These are phyloP conservation scores for Chauna torquata DNA, from an alignment of 2,113 vertebrate genomes.

Conservation along the genomic window DNA sequence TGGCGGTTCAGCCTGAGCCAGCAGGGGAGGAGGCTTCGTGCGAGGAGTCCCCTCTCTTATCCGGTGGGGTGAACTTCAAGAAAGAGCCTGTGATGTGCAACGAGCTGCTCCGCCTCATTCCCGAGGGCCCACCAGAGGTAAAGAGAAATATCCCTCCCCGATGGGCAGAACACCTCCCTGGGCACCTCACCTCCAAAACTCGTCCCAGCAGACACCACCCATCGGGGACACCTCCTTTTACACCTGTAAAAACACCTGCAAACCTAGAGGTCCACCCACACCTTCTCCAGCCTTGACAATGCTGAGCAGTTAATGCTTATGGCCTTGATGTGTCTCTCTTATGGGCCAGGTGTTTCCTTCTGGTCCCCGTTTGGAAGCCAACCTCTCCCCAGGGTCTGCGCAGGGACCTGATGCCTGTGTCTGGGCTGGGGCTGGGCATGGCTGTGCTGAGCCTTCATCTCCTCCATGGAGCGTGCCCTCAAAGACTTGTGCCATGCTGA, in stretches of 20 bases:
- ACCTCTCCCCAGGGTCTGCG: background rate
- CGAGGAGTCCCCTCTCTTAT: conserved; percentile 73
- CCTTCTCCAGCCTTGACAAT: background rate
- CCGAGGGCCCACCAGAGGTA: conserved; percentile 72
- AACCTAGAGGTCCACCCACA: background rate
- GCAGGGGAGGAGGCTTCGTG: background rate
- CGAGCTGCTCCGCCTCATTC: conserved; percentile 62
- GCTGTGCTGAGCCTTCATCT: background rate
- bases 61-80: background rate
- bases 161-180: background rate
- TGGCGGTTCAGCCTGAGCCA: background rate
- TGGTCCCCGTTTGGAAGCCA: background rate
- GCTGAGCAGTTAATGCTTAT: background rate
- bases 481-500: background rate
- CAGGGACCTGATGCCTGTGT: background rate
- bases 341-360: background rate
- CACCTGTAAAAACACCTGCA: background rate
- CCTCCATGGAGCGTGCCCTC: background rate
- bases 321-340: background rate
- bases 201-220: background rate
- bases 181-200: background rate
- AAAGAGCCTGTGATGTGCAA: conserved; percentile 23
- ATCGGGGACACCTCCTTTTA: background rate
- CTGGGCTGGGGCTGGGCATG: background rate
- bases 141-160: background rate